A percentile compares a stretch with the other conserved stretches of the same genome.
Evolutionary conservation across 2,113 vertebrate species (phyloP).

Genomic region (Gallinago paraguaiae): DNA sequence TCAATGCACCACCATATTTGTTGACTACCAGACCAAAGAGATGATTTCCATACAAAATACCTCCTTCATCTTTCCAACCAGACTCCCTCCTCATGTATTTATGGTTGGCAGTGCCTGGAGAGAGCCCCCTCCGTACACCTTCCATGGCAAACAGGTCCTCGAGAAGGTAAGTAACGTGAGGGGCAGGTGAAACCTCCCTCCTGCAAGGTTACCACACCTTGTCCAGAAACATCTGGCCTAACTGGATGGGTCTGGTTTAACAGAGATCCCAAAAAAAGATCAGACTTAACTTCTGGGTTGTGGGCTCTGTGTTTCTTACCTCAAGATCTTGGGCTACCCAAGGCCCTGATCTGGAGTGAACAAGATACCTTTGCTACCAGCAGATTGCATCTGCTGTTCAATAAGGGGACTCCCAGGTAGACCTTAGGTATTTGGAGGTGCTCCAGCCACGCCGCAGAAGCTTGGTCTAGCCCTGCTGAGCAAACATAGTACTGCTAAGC

Average conservation of each 20-base stretch:
- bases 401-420: not conserved
- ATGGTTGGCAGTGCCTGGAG: not conserved
- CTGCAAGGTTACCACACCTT: not conserved
- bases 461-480: not conserved
- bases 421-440: no score
- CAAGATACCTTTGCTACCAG: not conserved
- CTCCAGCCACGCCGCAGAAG: not conserved
- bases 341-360: not conserved
- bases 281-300: not conserved
- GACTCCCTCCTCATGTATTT: not conserved
- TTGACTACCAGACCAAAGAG: not conserved
- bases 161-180: fast-evolving
- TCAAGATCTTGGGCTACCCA: not conserved
- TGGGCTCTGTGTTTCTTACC: not conserved
- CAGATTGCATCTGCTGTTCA: fast-evolving
- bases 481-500: not conserved
- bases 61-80: not conserved
- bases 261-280: not conserved
- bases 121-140: not conserved
- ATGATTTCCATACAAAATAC: not conserved
- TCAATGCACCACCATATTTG: not conserved
- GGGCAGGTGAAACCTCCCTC: not conserved
- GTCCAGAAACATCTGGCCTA: not conserved
- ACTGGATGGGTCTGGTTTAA: not conserved
- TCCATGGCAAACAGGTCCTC: not conserved